Base-by-base conservation (phyloP, 1,140 invertebrate genomes). In the Aethina tumida region DNA sequence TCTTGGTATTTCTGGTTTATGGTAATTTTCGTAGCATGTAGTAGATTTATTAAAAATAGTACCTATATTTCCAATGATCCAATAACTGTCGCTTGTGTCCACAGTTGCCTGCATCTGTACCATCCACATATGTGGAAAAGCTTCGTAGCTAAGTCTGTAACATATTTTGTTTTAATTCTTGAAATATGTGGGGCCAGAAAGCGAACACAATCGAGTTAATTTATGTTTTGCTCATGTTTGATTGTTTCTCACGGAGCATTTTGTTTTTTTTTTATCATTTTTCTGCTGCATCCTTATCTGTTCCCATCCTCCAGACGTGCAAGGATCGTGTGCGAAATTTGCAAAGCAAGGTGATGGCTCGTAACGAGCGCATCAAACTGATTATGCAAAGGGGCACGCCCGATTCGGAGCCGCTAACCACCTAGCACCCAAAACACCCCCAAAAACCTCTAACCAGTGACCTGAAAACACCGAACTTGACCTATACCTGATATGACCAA, bases 281-380 rank as follows among this genome's bases (percentile, higher is more conserved):
- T 74, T 77, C 73, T 75, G 68, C 71, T 73, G 63, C 70, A 67
- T 67, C 67, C 66, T 60, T 57, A 32, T 44, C 28, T 51, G 43
- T 49, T 56, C 49, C 60, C 52, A 46, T 49, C 54, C 45, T 56
- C 57, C 70, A 91, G 86, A 78, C 75, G 56, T 86, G 74, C 73
- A 79, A 79, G 60, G 86, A 92, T 64, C 76, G 74, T 66, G 79
- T 89, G 47, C 84, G 83, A 64, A 75, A 74, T 50, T 74, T 91
- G 55, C 85, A 91, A 65, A 84, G 77, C 71, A 90, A 89, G 73
- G 84, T 92, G 53, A 75, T 79, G 53, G 79, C 84, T 63, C 79
- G 84, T 47, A 80, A 79, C 59, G 86, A 92, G 66, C 79, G 86
- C 55, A 83, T 88, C 51, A 91, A 90, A 67, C 67, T 88, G 39